phyloP scores from a whole-genome alignment of 2,113 vertebrate species.

The Paradoxurus hermaphroditus region DNA sequence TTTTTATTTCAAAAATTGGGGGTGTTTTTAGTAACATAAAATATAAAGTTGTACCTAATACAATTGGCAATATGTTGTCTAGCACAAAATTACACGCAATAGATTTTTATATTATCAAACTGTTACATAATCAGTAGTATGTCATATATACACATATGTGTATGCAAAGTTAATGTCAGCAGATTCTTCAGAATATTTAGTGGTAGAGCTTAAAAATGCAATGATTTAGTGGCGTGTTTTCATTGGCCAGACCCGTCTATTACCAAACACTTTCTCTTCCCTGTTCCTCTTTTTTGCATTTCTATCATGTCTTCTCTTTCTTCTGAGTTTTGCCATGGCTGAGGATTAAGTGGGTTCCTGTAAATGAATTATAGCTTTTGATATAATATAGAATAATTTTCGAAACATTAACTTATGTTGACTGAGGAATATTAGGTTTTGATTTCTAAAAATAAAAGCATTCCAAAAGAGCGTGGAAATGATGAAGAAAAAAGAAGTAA shows the following conservation, averaged over 20 bases:
- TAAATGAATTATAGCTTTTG: conserved; percentile 5
- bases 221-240: neutral
- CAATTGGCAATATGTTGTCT: neutral
- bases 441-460: conserved; percentile 12
- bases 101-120: neutral
- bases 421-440: conserved; percentile 14
- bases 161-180: neutral
- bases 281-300: neutral
- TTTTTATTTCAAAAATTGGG: neutral
- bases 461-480: neutral
- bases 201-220: neutral
- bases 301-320: neutral
- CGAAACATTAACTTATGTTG: conserved; percentile 3
- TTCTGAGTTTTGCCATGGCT: neutral
- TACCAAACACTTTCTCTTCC: neutral
- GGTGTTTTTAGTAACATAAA: neutral
- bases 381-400: conserved; percentile 28
- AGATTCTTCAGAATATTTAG: neutral
- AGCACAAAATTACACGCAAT: neutral
- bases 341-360: neutral
- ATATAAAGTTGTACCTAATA: neutral
- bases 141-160: neutral
- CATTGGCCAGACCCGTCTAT: neutral
- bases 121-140: neutral
- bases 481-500: neutral